Conservation (phyloP, 2,888 invertebrate species). For the Caenorhabditis sulstoni region DNA sequence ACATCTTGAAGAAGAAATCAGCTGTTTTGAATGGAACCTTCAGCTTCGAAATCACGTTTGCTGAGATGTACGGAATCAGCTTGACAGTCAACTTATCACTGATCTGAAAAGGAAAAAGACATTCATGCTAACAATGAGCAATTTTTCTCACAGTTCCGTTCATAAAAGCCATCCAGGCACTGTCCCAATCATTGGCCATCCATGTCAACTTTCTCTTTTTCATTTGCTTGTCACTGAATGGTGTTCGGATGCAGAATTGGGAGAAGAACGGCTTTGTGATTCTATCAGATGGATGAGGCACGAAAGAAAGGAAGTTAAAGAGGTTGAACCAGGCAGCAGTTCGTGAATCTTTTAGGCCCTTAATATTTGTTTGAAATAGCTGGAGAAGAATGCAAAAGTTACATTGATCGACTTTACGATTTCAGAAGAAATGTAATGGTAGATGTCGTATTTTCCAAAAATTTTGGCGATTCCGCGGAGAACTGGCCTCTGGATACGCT, state of each 20-base stretch:
- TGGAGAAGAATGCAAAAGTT: neutral
- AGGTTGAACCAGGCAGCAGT: constrained; percentile 56
- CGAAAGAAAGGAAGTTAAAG: constrained; percentile 53
- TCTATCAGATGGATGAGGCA: constrained; percentile 52
- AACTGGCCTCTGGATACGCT: constrained; percentile 36
- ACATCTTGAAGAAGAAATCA: constrained; percentile 72
- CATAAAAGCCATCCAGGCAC: constrained; percentile 60
- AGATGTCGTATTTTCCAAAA: constrained; percentile 57
- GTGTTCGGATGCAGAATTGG: constrained; percentile 41
- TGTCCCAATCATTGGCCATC: constrained; percentile 44
- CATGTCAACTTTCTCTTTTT: constrained; percentile 40
- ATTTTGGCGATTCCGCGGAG: constrained; percentile 40
- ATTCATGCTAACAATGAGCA: neutral
- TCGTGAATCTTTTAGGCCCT: constrained; percentile 34
- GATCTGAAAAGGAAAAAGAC: neutral
- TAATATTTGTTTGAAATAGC: neutral
- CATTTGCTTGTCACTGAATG: constrained; percentile 28
- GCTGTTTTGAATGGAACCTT: constrained; percentile 64
- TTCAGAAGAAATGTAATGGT: constrained; percentile 47
- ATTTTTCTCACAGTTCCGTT: constrained; percentile 27
- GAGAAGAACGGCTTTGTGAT: constrained; percentile 50
- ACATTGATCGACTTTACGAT: constrained; percentile 36
- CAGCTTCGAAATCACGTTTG: constrained; percentile 65
- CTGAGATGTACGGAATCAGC: constrained; percentile 64
- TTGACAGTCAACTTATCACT: constrained; percentile 53